Conservation (phyloP, 2,888 invertebrate species). For the Blera fallax region DNA sequence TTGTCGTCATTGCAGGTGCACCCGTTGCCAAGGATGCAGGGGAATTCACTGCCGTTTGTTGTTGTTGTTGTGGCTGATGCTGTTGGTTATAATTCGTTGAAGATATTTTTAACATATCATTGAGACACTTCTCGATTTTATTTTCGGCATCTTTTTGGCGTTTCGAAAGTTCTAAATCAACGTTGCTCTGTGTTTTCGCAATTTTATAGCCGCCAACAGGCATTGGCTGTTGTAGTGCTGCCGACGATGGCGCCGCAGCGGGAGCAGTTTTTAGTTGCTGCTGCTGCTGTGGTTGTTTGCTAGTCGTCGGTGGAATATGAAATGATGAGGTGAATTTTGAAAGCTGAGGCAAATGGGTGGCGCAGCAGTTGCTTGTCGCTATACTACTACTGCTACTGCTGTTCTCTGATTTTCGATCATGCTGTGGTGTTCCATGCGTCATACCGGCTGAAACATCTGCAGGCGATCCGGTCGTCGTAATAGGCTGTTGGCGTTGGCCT, state of each 20-base stretch:
- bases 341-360: slow-evolving; percentile 79
- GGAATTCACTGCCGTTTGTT: slow-evolving; percentile 64
- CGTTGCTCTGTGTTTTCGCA: slow-evolving; percentile 77
- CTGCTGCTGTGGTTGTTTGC: slow-evolving; percentile 53
- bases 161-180: slow-evolving; percentile 76
- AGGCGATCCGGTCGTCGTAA: not conserved
- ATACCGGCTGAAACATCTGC: slow-evolving; percentile 45
- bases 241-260: slow-evolving; percentile 21
- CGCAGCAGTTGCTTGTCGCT: slow-evolving; percentile 80
- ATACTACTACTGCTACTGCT: slow-evolving; percentile 80
- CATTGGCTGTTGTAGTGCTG: slow-evolving; percentile 29
- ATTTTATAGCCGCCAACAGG: slow-evolving; percentile 71
- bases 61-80: slow-evolving; percentile 64
- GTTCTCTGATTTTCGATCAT: slow-evolving; percentile 80
- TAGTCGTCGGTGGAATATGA: slow-evolving; percentile 77
- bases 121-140: slow-evolving; percentile 81
- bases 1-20: slow-evolving; percentile 57
- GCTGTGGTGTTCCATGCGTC: slow-evolving; percentile 76
- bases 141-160: slow-evolving; percentile 81
- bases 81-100: slow-evolving; percentile 68
- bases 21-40: slow-evolving; percentile 62
- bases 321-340: slow-evolving; percentile 80
- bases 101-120: slow-evolving; percentile 80
- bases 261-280: slow-evolving; percentile 42
- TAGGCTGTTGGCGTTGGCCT: slow-evolving; percentile 10